Evolutionary conservation across 2,113 vertebrate species (phyloP).

Genomic region (Catharus fuscescens): DNA sequence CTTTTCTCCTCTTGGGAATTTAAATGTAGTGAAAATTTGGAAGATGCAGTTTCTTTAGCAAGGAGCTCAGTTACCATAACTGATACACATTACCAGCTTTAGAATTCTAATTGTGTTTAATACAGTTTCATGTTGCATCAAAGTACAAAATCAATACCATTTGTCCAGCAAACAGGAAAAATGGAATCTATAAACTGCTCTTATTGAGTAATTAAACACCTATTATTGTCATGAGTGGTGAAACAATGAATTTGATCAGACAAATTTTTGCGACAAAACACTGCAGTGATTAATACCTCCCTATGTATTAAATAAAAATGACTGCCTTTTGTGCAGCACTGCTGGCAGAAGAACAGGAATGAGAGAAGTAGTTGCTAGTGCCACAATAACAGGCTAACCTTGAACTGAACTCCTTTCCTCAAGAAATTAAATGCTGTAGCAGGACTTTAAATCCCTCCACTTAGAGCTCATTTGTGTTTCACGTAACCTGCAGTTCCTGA

Average conservation of each 20-base stretch:
- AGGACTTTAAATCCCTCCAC: conserved; percentile 88
- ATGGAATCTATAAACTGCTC: conserved; percentile 94
- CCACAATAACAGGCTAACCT: conserved; percentile 90
- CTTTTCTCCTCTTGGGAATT: not conserved
- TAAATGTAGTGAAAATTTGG: conserved; percentile 27
- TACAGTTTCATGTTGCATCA: conserved; percentile 92
- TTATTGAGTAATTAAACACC: conserved; percentile 99
- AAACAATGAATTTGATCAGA: conserved; percentile 96
- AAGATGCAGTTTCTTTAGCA: conserved; percentile 38
- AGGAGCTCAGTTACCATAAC: conserved; percentile 71
- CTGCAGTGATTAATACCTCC: conserved; percentile 90
- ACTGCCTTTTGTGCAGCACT: conserved; percentile 81
- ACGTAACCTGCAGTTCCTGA: conserved; percentile 85
- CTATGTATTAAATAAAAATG: conserved; percentile 87
- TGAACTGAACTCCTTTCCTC: conserved; percentile 88
- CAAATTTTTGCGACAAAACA: conserved; percentile 89
- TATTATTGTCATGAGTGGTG: conserved; percentile 95
- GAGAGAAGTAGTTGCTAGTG: conserved; percentile 80
- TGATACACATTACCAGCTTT: conserved; percentile 76
- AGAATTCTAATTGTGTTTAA: conserved; percentile 93
- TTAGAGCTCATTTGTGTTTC: conserved; percentile 87
- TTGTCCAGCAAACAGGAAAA: conserved; percentile 92
- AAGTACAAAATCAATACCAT: conserved; percentile 95
- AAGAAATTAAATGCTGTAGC: conserved; percentile 88
- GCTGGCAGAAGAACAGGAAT: conserved; percentile 79